Evolutionary conservation across 2,888 invertebrate species (phyloP), one percentile per base, ranked within the genome.

Genomic region (Allophyes oxyacanthae): DNA sequence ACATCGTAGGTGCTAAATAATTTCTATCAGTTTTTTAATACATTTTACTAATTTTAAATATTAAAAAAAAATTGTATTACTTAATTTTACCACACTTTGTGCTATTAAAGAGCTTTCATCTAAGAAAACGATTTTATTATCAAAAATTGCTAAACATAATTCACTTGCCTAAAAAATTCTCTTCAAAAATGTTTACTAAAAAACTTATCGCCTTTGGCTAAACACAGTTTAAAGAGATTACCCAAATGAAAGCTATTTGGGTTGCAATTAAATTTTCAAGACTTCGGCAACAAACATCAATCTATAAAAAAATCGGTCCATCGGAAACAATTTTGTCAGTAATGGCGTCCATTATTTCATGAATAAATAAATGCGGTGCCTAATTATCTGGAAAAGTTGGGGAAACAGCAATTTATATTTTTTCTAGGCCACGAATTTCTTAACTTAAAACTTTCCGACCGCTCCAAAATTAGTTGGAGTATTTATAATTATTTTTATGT

Each of bases 251-350:
- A 67, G 67, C 70, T 60, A 72, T 78, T 78, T 52, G 44, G 45
- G 41, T 46, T 60, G 42, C 64, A 53, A 72, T 77, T 72, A 75
- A 73, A 74, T 72, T 78, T 82, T 76, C 50, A 64, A 68, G 67
- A 79, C 52, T 77, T 72, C 57, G 54, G 34, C 53, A 75, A 75
- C 59, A 64, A 77, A 64, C 77, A 76, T 78, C 67, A 77, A 68
- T 77, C 65, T 61, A 61, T 74, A 52, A 55, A 62, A 50, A 58
- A 72, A 77, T 75, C 57, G 42, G 53, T 57, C 65, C 36, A 60
- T 59, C 20, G 44, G 44, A 66, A 65, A 68, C 60, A 53, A 62
- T 68, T 71, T 59, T 41, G 50, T 44, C 54, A 30, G 42, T 74
- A 74, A 79, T 77, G 46, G 60, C 13, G 15, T 11, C 52, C 64